Base-by-base conservation (phyloP, 2,888 invertebrate species). In the Clivina fossor region DNA sequence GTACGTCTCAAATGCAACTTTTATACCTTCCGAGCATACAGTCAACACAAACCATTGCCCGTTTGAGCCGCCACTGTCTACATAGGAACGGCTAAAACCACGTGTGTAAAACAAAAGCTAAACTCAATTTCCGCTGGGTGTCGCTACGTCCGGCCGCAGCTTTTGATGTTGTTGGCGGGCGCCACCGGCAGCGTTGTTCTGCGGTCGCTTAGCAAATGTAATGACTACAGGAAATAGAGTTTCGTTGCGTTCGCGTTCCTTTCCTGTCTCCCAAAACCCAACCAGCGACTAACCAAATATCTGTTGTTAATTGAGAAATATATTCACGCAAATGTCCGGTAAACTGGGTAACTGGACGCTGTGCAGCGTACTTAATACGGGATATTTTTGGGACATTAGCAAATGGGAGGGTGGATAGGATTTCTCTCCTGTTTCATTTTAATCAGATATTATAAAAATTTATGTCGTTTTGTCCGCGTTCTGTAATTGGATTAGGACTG, bases 161-260 rank as follows among this genome's bases (percentile, higher is more conserved):
- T 53, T 53, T 37, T 53, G 53, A 44, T 53, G 53, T 44, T 18
- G 9, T n/a, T 20, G 32, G 20, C n/a, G 22, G 13, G 26, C 22
- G 26, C 15, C 20, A 43, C 19, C 22, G 13, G 24, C 22, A 24
- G 22, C 18, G 38, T n/a, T 11, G 26, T 24, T 24, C 43, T 51
- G 51, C 33, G 51, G 43, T 43, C 43, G 51, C 33, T 43, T 41
- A 43, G 33, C 33, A 51, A 51, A 51, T 51, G 53, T 53, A 53
- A 53, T 53, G 53, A 44, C 53, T 53, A 20, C 44, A 44, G 53
- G 53, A 53, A 53, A 53, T 53, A 53, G 53, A 53, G 44, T 53
- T 38, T 53, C 44, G 28, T 28, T 37, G 44, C 44, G 33, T 35
- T 53, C 44, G 44, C 44, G 33, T 35, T 53, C 44, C 53, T 53